Evolutionary conservation across 2,113 vertebrate genomes (phyloP).

Genomic region (Cinclus cinclus): DNA sequence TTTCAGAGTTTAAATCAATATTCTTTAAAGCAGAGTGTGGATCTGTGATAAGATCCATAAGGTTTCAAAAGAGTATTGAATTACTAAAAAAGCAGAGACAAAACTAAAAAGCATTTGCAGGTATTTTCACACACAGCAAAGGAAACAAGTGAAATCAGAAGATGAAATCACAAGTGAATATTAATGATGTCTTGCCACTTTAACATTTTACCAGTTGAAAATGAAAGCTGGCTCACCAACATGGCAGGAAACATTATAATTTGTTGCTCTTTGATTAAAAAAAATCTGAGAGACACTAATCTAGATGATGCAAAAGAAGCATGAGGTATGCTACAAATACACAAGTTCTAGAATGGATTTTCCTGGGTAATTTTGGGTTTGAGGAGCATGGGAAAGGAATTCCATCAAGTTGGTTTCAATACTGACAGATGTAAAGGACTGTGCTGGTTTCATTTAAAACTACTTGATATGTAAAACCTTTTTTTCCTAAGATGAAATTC

Average conservation of each 20-base stretch:
- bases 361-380: not conserved
- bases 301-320: not conserved
- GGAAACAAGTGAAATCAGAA: not conserved
- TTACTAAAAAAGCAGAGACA: not conserved
- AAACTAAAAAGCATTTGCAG: not conserved
- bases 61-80: not conserved
- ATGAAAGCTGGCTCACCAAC: not conserved
- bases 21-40: not conserved
- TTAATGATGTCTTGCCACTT: not conserved
- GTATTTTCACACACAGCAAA: not conserved
- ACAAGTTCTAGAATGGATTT: not conserved
- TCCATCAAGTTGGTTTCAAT: not conserved
- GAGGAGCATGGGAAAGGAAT: not conserved
- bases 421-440: not conserved
- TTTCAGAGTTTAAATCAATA: not conserved
- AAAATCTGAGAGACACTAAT: not conserved
- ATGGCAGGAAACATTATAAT: not conserved
- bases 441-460: not conserved
- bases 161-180: not conserved
- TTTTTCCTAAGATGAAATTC: not conserved
- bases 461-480: not conserved
- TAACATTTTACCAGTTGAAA: not conserved
- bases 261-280: not conserved
- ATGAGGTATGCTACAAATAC: not conserved
- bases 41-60: not conserved